These are phyloP conservation scores for Erannis defoliaria DNA, from an alignment of 2,888 invertebrate species.

Conservation along the genomic window DNA sequence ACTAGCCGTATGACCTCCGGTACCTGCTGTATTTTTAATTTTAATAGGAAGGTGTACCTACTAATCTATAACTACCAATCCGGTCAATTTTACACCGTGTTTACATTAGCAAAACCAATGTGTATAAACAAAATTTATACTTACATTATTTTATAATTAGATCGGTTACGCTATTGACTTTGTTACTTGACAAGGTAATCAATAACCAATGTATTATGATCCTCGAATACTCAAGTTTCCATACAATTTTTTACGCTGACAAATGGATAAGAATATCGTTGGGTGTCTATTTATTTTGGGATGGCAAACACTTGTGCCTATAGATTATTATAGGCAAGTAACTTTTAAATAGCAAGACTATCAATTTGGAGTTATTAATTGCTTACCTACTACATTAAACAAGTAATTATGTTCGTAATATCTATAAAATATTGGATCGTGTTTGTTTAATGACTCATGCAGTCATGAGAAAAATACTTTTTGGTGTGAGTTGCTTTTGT, in stretches of 20 bases:
- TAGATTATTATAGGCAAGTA: conserved; percentile 1
- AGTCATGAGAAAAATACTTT: too few relatives aligned
- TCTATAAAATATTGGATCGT: neutral
- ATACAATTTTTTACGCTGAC: neutral
- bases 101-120: conserved; percentile 41
- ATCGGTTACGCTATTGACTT: conserved; percentile 54
- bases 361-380: conserved; percentile 10
- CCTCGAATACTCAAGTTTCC: conserved; percentile 24
- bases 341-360: conserved; percentile 2
- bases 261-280: neutral
- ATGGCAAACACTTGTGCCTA: conserved; percentile 20
- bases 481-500: too few relatives aligned
- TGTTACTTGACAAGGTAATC: conserved; percentile 50
- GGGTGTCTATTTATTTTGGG: conserved; percentile 21
- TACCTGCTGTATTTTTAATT: neutral
- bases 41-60: neutral
- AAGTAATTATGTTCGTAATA: neutral
- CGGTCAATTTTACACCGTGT: conserved; percentile 47
- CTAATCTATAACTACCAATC: conserved; percentile 27
- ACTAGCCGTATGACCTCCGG: neutral
- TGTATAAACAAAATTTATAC: conserved; percentile 46
- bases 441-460: conserved; percentile 1
- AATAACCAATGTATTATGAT: conserved; percentile 39
- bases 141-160: conserved; percentile 39
- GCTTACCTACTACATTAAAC: neutral